Percentiles rank a stretch among this genome's conserved stretches.
Conservation (phyloP, 2,888 invertebrate species). For the Tenthredo distinguenda region DNA sequence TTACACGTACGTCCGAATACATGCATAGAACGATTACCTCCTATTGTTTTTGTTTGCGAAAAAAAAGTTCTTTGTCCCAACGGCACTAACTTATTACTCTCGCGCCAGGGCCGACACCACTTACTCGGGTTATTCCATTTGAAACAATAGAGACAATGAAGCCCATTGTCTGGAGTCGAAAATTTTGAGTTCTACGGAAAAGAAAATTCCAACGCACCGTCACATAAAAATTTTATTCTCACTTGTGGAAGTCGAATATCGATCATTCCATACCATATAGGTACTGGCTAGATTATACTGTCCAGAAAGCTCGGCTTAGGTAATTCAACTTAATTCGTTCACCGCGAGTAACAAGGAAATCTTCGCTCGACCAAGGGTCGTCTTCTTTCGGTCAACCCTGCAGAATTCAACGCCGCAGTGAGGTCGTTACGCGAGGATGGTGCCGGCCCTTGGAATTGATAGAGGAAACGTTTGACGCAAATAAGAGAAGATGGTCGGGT, state of each 20-base stretch:
- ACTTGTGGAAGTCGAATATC: neutral
- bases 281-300: neutral
- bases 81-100: constrained; percentile 49
- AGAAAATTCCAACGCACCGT: constrained; percentile 12
- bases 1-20: neutral
- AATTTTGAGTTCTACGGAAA: constrained; percentile 28
- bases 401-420: neutral
- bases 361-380: constrained; percentile 10
- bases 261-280: neutral
- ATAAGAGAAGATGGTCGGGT: constrained; percentile 25
- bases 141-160: constrained; percentile 50
- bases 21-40: constrained; percentile 42
- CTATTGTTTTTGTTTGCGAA: constrained; percentile 44
- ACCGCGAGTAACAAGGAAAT: constrained; percentile 3
- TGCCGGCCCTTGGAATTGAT: neutral
- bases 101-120: constrained; percentile 16
- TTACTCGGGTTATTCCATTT: constrained; percentile 51
- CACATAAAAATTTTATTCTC: neutral
- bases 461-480: constrained; percentile 25
- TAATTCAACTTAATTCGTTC: neutral
- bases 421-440: neutral
- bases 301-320: neutral
- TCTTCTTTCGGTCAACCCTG: constrained; percentile 1
- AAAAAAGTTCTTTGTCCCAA: constrained; percentile 42
- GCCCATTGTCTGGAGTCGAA: constrained; percentile 34